Percentiles rank a stretch among this genome's conserved stretches.
Evolutionary conservation across 2,797 vertebrate genomes (phyloP).

Genomic region (Hyperoplus immaculatus): DNA sequence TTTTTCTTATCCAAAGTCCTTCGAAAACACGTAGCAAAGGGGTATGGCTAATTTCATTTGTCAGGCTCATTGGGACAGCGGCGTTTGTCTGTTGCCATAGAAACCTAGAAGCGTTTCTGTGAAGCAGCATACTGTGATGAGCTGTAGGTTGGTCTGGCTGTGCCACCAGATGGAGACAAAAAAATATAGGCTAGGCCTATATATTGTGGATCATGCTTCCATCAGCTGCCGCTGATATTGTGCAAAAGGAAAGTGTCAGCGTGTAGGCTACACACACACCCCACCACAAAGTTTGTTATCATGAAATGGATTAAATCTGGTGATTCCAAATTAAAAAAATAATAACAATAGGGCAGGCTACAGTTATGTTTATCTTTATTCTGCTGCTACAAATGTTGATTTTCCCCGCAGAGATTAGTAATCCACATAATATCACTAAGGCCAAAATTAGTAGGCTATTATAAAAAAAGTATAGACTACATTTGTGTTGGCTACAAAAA

Average conservation of each 20-base stretch:
- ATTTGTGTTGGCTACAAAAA: not conserved
- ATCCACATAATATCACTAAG: not conserved
- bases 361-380: not conserved
- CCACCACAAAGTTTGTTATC: no score
- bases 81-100: conserved; percentile 39
- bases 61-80: no score
- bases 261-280: not conserved
- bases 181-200: not conserved
- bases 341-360: not conserved
- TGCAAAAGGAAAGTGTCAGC: not conserved
- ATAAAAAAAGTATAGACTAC: not conserved
- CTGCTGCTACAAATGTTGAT: not conserved
- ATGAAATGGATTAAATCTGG: not conserved
- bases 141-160: no score
- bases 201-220: no score
- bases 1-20: not conserved
- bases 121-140: no score
- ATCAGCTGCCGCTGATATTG: no score
- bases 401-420: not conserved
- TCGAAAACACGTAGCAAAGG: not conserved
- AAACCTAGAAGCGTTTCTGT: conserved; percentile 32
- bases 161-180: conserved; percentile 54
- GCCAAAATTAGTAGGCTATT: not conserved
- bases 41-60: not conserved
- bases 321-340: not conserved